Percentiles rank a stretch among this genome's conserved stretches.
phyloP scores from a whole-genome alignment of 2,888 invertebrate genomes.

The Eucera pruinosa region DNA sequence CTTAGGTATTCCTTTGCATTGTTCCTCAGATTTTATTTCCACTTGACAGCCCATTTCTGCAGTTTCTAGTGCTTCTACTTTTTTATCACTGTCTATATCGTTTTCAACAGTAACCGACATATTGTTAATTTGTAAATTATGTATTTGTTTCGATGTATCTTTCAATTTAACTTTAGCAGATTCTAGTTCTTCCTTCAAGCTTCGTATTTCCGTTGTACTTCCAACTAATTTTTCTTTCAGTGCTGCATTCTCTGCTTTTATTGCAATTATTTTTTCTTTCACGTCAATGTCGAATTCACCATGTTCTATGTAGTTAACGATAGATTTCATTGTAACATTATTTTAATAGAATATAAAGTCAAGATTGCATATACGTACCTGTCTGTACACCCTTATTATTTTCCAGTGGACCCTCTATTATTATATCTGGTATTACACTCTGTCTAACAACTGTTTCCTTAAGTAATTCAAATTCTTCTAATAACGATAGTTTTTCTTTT shows the following conservation, averaged over 20 bases:
- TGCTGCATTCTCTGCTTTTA: constrained; percentile 64
- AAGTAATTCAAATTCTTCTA: constrained; percentile 19
- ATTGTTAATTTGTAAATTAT: constrained; percentile 47
- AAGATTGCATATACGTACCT: constrained; percentile 23
- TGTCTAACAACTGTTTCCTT: neutral
- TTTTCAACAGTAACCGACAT: neutral
- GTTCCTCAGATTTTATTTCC: constrained; percentile 4
- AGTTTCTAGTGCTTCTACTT: constrained; percentile 17
- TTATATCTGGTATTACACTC: constrained; percentile 1
- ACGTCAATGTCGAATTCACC: constrained; percentile 29
- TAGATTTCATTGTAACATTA: neutral
- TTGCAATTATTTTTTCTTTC: constrained; percentile 25
- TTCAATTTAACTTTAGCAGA: constrained; percentile 64
- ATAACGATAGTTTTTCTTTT: constrained; percentile 42
- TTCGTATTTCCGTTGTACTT: constrained; percentile 58
- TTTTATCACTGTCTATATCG: neutral
- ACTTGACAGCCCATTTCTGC: constrained; percentile 48
- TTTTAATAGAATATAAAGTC: too few species aligned
- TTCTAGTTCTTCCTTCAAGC: constrained; percentile 61
- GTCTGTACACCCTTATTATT: constrained; percentile 1
- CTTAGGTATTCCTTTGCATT: neutral
- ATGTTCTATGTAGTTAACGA: constrained; percentile 8
- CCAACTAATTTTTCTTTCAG: constrained; percentile 65
- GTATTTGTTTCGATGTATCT: constrained; percentile 61
- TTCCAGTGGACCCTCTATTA: neutral